These are phyloP conservation scores for Alviniconcha marisindica DNA, from an alignment of 1,140 invertebrate species.

Conservation along the genomic window DNA sequence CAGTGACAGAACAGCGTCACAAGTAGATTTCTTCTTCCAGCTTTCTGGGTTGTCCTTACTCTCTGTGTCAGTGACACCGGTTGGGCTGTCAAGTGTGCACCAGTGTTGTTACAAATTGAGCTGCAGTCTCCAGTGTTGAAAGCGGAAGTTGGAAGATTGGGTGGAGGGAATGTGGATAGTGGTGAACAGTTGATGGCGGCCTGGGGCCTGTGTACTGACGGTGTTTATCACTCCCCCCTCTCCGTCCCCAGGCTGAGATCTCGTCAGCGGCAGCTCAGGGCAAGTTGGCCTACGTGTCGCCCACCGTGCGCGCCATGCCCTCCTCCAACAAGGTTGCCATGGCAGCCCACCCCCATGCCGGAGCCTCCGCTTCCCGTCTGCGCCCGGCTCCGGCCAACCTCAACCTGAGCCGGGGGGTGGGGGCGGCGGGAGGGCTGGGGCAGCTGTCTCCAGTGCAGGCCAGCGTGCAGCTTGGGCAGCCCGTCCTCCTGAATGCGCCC, in stretches of 20 bases:
- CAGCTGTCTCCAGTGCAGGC: conserved; percentile 71
- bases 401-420: conserved; percentile 36
- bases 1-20: too few relatives aligned
- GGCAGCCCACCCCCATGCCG: conserved; percentile 27
- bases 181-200: too few relatives aligned
- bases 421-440: conserved; percentile 53
- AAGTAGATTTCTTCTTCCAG: too few relatives aligned
- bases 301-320: conserved; percentile 63
- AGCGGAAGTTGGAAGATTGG: too few relatives aligned
- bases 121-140: too few relatives aligned
- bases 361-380: conserved; percentile 44
- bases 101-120: too few relatives aligned
- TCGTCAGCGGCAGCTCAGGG: conserved; percentile 68
- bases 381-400: conserved; percentile 59
- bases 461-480: conserved; percentile 71
- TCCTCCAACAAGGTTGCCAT: conserved; percentile 36
- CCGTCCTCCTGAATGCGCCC: conserved; percentile 67
- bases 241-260: conserved; percentile 55
- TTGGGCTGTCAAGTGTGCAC: too few relatives aligned
- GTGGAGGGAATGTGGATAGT: too few relatives aligned
- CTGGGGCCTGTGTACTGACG: too few relatives aligned
- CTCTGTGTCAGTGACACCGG: too few relatives aligned
- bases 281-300: conserved; percentile 71
- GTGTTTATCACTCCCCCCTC: too few relatives aligned
- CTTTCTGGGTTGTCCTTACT: too few relatives aligned